A percentile compares a stretch with the other conserved stretches of the same genome.
Evolutionary conservation across 2,797 vertebrate genomes (phyloP).

Genomic region (Denticeps clupeoides): DNA sequence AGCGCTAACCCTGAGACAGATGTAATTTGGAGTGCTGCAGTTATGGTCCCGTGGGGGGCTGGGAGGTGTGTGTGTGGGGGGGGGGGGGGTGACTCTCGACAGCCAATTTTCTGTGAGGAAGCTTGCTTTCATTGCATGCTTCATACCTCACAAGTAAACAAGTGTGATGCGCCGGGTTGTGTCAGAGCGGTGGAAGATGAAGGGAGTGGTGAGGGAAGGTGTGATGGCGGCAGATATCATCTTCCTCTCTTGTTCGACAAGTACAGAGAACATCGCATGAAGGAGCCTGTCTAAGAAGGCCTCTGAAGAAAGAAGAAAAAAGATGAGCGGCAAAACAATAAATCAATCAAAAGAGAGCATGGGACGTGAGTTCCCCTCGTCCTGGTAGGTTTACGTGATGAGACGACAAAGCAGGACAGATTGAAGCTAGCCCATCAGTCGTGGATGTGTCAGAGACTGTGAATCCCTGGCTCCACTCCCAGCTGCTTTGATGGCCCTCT

Average conservation of each 20-base stretch:
- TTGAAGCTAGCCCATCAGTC: slow-evolving; percentile 37
- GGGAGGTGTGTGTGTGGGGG: background rate
- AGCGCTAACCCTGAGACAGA: slow-evolving; percentile 41
- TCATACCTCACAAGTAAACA: slow-evolving; percentile 61
- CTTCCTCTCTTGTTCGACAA: background rate
- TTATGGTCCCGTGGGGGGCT: slow-evolving; percentile 42
- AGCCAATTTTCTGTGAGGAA: slow-evolving; percentile 63
- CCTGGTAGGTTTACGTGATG: slow-evolving; percentile 42
- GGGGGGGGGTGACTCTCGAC: slow-evolving; percentile 45
- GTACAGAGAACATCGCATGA: background rate
- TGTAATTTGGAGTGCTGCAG: slow-evolving; percentile 43
- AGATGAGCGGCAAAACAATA: slow-evolving; percentile 15
- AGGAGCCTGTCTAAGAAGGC: no score
- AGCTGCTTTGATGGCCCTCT: slow-evolving; percentile 8
- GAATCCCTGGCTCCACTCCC: background rate
- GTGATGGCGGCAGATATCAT: background rate
- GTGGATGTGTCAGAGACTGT: slow-evolving; percentile 33
- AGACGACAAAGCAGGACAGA: slow-evolving; percentile 43
- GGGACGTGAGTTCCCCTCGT: slow-evolving; percentile 28
- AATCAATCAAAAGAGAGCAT: background rate
- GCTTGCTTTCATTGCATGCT: slow-evolving; percentile 58
- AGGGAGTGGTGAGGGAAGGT: slow-evolving; percentile 14
- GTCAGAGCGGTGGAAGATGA: slow-evolving; percentile 27
- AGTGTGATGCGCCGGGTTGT: slow-evolving; percentile 50
- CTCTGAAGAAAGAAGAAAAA: slow-evolving; percentile 20